Base-by-base conservation (phyloP, 2,888 invertebrate genomes). In the Oscheius sp. region DNA sequence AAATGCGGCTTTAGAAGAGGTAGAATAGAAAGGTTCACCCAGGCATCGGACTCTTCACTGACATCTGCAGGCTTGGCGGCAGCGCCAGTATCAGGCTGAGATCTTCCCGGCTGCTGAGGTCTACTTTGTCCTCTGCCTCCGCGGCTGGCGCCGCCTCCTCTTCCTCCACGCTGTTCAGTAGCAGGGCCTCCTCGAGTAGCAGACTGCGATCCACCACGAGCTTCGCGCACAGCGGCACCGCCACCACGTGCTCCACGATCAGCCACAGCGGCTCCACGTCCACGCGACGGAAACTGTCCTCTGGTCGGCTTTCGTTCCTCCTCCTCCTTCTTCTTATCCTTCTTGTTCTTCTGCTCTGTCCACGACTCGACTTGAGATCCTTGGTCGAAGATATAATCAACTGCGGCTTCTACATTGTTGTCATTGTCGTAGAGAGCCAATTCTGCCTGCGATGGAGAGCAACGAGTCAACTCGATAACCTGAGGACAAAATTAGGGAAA, bases 401-500 rank as follows among this genome's bases (percentile, higher is more conserved):
- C 84, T 11, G 87, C 87, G 7, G 75, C 79, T 42, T 82, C 78
- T 32, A 87, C 77, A 74, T 84, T 79, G 73, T 85, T 86, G 53
- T 83, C 81, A 59, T 80, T 75, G 74, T 87, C 87, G 65, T 76
- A 77, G 21, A 87, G 76, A 10, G 87, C 87, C 29, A 87, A 76
- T 72, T 87, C 87, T 10, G 87, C 87, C 62, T 84, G 80, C 62
- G 84, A 58, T 65, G 79, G 79, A 70, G 86, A 80, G 74, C 87
- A 87, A 60, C 84, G 79, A 50, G 87, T 86, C 51, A 84, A 79
- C 73, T 87, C 87, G 55, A 87, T 84, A 59, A 87, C 83, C 87
- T 87, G 68, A 62, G 81, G 76, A 73, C 35, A 2, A 7, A 33
- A 33, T 68, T 21, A 63, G 13, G 3, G 10, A 21, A 4, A 37